These are phyloP conservation scores for Pristionchus arcanus DNA, from an alignment of 2,888 invertebrate species.

Conservation along the genomic window DNA sequence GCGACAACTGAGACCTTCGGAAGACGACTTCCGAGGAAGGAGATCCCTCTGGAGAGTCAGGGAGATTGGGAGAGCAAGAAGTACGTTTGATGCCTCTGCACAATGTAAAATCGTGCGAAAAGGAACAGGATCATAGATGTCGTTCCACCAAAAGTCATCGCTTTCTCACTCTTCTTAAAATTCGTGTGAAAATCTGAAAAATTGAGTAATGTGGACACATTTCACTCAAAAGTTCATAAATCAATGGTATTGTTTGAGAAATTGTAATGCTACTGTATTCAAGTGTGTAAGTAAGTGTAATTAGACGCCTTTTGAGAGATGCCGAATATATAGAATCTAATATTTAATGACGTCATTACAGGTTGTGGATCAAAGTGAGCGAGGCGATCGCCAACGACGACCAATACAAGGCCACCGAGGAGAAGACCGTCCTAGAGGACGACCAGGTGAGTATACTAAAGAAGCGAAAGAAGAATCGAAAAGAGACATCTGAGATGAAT, in stretches of 20 bases:
- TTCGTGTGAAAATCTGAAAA: not conserved
- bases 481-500: too few relatives aligned
- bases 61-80: slow-evolving; percentile 90
- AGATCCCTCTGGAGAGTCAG: slow-evolving; percentile 88
- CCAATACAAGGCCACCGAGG: slow-evolving; percentile 90
- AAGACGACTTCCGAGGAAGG: slow-evolving; percentile 87
- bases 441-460: slow-evolving; percentile 87
- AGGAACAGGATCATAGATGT: too few relatives aligned
- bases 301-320: not conserved
- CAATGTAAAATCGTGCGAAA: too few relatives aligned
- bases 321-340: too few relatives aligned
- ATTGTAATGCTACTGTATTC: not conserved
- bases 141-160: too few relatives aligned
- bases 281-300: too few relatives aligned
- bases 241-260: not conserved
- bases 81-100: slow-evolving; percentile 68
- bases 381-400: slow-evolving; percentile 90
- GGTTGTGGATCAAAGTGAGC: slow-evolving; percentile 90
- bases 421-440: slow-evolving; percentile 92
- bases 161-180: not conserved
- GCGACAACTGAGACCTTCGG: slow-evolving; percentile 86
- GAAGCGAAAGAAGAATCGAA: too few relatives aligned
- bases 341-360: slow-evolving; percentile 62
- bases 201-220: too few relatives aligned
- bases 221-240: not conserved